These are phyloP conservation scores for Apodemia hepburni DNA, from an alignment of 2,888 invertebrate species.

Conservation along the genomic window DNA sequence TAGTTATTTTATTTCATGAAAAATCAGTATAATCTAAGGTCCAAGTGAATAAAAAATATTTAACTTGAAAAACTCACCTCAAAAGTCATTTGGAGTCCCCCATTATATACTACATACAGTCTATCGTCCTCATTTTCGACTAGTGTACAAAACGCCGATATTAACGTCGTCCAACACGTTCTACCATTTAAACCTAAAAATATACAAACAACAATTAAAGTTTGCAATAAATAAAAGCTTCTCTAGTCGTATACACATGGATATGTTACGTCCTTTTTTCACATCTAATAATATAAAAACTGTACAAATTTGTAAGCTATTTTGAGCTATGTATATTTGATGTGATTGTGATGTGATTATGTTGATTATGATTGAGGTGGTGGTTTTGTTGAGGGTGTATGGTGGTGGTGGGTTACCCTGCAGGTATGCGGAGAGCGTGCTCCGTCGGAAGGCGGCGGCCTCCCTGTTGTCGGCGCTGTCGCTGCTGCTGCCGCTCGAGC, in stretches of 20 bases:
- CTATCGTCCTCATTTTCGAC: constrained; percentile 95
- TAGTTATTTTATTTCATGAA: no score
- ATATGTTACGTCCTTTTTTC: no score
- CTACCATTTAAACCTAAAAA: constrained; percentile 89
- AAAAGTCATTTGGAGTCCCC: constrained; percentile 90
- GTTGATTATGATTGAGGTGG: no score
- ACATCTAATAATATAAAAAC: no score
- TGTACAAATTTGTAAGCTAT: neutral
- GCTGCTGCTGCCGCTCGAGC: constrained; percentile 86
- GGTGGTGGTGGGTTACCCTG: no score
- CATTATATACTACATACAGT: constrained; percentile 93
- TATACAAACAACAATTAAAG: neutral
- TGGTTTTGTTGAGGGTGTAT: no score
- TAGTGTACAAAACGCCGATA: constrained; percentile 92
- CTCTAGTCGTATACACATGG: no score
- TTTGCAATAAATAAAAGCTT: no score
- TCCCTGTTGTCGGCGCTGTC: constrained; percentile 82
- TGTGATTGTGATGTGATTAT: no score
- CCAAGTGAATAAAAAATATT: neutral
- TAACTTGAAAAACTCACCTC: constrained; percentile 74
- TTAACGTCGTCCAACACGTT: constrained; percentile 96
- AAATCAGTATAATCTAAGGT: neutral
- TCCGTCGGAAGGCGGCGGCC: constrained; percentile 91
- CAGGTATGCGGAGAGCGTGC: constrained; percentile 93
- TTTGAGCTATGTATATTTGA: no score